These are phyloP conservation scores for Vireo griseus DNA, from an alignment of 2,797 vertebrate species.

Conservation along the genomic window DNA sequence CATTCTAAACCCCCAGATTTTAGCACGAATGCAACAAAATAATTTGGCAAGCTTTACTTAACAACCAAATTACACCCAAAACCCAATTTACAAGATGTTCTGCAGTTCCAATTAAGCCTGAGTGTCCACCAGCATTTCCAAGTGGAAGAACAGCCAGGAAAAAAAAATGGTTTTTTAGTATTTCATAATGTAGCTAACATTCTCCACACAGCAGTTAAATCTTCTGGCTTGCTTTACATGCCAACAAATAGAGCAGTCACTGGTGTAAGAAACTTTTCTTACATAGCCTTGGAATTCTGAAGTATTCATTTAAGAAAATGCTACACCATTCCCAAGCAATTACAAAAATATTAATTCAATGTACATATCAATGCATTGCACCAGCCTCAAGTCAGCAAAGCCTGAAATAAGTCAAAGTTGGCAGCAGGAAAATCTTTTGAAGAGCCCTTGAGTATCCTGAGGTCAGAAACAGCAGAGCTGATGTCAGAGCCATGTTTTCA, in stretches of 20 bases:
- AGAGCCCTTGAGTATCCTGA: accelerated
- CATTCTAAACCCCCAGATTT: not conserved
- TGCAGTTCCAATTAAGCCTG: not conserved
- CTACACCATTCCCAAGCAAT: not conserved
- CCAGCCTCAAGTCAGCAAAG: not conserved
- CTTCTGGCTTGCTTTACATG: not conserved
- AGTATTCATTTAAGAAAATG: not conserved
- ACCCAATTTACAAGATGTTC: not conserved
- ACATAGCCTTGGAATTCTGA: not conserved
- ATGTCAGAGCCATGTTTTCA: not conserved
- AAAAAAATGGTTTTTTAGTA: not conserved
- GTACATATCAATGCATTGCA: not conserved
- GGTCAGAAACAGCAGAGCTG: not conserved
- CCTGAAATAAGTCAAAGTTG: not conserved
- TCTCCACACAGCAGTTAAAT: not conserved
- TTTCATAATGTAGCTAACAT: not conserved
- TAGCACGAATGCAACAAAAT: not conserved
- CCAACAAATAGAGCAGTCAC: not conserved
- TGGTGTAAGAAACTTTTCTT: not conserved
- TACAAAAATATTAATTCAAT: not conserved
- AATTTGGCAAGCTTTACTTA: not conserved
- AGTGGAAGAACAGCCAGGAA: not conserved
- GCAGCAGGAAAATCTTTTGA: not conserved
- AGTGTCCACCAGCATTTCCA: not conserved
- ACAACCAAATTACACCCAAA: not conserved